Base-by-base conservation (phyloP, 2,888 invertebrate species). In the Tortrix viridana region DNA sequence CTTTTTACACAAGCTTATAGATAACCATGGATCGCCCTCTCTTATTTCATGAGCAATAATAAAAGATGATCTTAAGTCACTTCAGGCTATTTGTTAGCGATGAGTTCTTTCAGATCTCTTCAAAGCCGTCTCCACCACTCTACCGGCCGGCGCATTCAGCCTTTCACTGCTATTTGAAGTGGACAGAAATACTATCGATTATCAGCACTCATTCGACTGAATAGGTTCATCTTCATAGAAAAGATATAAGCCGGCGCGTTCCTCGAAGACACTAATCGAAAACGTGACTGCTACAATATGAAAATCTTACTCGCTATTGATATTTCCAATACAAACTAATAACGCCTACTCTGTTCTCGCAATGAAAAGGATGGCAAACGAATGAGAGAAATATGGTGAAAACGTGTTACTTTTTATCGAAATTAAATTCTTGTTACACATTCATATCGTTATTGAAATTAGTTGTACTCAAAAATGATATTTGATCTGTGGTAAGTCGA, bases 261-360 rank as follows among this genome's bases (percentile, higher is more conserved):
- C 74, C 65, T 74, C 76, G 80, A 80, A 77, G 79, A 80, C 77
- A 81, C 86, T 89, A 89, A 89, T 88, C 88, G 86, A 87, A 89
- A 88, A 89, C 89, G 89, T 89, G 89, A 87, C 84, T 74, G 73
- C 73, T 72, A 74, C 77, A 22, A 46, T 63, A 63, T 58, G 63
- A 63, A 58, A 57, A 63, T 63, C 63, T 48, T 18, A 18, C 43
- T 23, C 44, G 16, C 55, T 50, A 58, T 63, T 58, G 63, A 58
- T 58, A 52, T 57, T 22, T 26, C 18, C 53, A 57, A 57, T 56
- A 52, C 26, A 37, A 41, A 47, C 57, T 52, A 48, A 63, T 47
- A 20, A 23, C 52, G 46, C 41, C 43, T 32, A 32, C 32, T 41
- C 60, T 41, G 20, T 23, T 37, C 22, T 23, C 23, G n/a, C 20